Evolutionary conservation across 2,888 invertebrate genomes (phyloP), one percentile per base, ranked within the genome.

Genomic region (Mylabris sibirica): DNA sequence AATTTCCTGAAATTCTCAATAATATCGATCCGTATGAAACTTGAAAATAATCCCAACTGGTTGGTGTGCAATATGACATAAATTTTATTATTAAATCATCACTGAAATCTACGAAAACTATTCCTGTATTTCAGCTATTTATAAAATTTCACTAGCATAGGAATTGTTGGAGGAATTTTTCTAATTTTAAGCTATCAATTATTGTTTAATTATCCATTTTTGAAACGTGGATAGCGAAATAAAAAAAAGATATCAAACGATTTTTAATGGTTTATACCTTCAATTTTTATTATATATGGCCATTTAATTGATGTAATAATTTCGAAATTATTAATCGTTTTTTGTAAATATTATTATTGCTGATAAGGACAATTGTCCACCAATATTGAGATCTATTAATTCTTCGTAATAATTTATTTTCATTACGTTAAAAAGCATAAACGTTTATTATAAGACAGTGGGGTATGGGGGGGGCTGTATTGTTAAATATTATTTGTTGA

Each of bases 401-500:
- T 68, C 60, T 68, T 63, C 66, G 63, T 65, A 60, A 68, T 63
- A 66, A n/a, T n/a, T 66, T 66, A 67, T 65, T 60, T 49, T 65
- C 30, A 60, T 44, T 17, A n/a, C 17, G n/a, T 3, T 44, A n/a
- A 44, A 44, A 44, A n/a, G n/a, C 30, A 44, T 44, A 17, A 44
- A 44, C n/a, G 30, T 30, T 30, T 30, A 44, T n/a, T 17, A 44
- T 44, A 6, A 38, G 11, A 38, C n/a, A 44, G 44, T 11, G 17
- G n/a, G 14, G n/a, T n/a, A 38, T 14, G 38, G 14, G 12, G 38
- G 38, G 38, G 38, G 12, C 2, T 3, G 44, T 53, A 70, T 70
- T 67, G 70, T 70, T 70, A 67, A 70, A 61, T 57, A 63, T 67
- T 65, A 67, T 70, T 70, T 70, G 67, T 70, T 67, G 70, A 70